Base-by-base conservation (phyloP, 1,140 invertebrate genomes). In the Anadara kagoshimensis region DNA sequence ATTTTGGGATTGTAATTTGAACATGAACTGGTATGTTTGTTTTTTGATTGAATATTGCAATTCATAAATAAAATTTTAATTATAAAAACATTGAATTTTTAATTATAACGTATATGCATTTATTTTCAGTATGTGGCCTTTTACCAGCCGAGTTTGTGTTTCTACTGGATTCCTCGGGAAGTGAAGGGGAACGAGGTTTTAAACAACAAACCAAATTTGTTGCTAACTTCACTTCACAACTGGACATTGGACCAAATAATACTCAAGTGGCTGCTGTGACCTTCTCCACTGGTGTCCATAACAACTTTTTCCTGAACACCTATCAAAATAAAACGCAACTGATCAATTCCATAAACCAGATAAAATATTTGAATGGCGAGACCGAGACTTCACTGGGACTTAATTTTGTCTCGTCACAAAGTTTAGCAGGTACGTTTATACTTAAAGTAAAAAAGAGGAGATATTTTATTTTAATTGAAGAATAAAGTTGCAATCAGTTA, bases 131-230 rank as follows among this genome's bases (percentile, higher is more conserved):
- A 69, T 69, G 67, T 69, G 67, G 58, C 12, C 58, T 69, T 12
- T 44, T 69, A 24, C 67, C 67, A 11, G 67, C 67, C 24, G 67
- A 69, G 14, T 69, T 69, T 49, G 47, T 69, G 2, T 69, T 69
- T 57, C 57, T 69, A 24, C 29, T 69, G 44, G 67, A 69, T 57
- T 59, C 67, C 4, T 69, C 67, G 26, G 67, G 67, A 51, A 69
- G 67, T 61, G 67, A 69, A 41, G 61, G 56, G 4, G 10, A 18
- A 14, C 47, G 29, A 51, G 58, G 58, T 26, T 69, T 69, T 29
- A 45, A 53, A 12, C 59, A 53, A 20, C 67, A 69, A 56, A 44
- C 49, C 8, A 45, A 10, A 4, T 69, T 69, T 36, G 45, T 69
- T 4, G n/a, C 44, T 10, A 69, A 69, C 58, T 59, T 69, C 18